phyloP scores from a whole-genome alignment of 2,888 invertebrate species.

The Drosophila mettleri region DNA sequence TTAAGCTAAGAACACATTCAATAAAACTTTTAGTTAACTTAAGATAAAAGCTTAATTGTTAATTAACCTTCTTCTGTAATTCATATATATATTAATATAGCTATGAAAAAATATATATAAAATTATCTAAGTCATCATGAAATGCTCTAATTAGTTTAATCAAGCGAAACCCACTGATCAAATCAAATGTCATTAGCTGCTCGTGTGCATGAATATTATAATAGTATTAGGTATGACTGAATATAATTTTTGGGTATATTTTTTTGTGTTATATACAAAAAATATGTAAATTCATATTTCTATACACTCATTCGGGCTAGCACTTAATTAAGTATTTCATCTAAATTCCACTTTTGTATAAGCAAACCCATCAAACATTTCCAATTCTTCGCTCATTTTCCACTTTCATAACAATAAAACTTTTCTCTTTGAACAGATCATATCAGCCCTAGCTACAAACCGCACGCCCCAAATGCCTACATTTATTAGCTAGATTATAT shows the following conservation, averaged over 20 bases:
- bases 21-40: not conserved
- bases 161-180: not conserved
- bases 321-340: not conserved
- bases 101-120: not conserved
- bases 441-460: too few species aligned
- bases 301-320: too few species aligned
- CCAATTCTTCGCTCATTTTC: too few species aligned
- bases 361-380: too few species aligned
- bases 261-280: not conserved
- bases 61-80: not conserved
- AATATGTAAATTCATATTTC: not conserved
- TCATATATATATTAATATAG: not conserved
- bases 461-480: too few species aligned
- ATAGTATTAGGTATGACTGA: not conserved
- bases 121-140: not conserved
- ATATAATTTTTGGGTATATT: not conserved
- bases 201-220: conserved; percentile 1
- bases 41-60: not conserved
- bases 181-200: conserved; percentile 1
- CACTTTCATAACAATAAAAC: too few species aligned
- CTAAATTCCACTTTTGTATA: not conserved
- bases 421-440: too few species aligned
- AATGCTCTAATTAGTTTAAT: not conserved
- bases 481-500: too few species aligned
- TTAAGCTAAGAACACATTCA: too few species aligned